phyloP scores from a whole-genome alignment of 2,797 vertebrate species.

The Hypotaenidia philippensis region DNA sequence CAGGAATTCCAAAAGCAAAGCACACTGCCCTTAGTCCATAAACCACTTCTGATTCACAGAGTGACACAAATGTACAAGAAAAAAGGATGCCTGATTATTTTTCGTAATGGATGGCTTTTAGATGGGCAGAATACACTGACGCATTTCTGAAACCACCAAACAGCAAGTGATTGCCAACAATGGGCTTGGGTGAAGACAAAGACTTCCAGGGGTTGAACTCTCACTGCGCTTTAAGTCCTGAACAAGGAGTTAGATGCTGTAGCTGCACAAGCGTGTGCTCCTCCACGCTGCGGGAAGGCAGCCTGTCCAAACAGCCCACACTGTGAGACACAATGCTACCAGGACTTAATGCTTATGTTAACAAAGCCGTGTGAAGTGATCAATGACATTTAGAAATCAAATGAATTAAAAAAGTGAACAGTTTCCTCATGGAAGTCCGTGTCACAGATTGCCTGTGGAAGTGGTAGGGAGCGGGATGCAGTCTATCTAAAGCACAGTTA shows the following conservation, averaged over 20 bases:
- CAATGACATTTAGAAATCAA: not conserved
- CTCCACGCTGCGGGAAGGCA: not conserved
- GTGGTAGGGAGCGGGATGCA: not conserved
- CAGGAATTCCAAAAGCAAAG: conserved; percentile 64
- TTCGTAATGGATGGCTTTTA: conserved; percentile 58
- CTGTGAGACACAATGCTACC: not conserved
- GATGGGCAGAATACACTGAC: not conserved
- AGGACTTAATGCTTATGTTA: not conserved
- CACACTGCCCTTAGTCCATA: conserved; percentile 45
- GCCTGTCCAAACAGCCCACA: not conserved
- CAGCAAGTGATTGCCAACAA: conserved; percentile 56
- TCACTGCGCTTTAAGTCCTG: not conserved
- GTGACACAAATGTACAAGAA: conserved; percentile 55
- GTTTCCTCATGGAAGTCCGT: not conserved
- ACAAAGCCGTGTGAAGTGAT: not conserved
- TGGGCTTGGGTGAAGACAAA: conserved; percentile 51
- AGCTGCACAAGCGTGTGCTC: not conserved
- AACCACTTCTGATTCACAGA: conserved; percentile 57
- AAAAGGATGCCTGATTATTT: conserved; percentile 51
- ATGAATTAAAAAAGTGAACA: not conserved
- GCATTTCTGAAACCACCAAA: conserved; percentile 34
- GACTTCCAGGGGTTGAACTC: conserved; percentile 15
- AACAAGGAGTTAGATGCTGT: not conserved
- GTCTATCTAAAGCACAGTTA: not conserved
- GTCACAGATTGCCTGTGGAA: not conserved